These are phyloP conservation scores for Acanthochromis polyacanthus DNA, from an alignment of 2,113 vertebrate species.

Conservation along the genomic window DNA sequence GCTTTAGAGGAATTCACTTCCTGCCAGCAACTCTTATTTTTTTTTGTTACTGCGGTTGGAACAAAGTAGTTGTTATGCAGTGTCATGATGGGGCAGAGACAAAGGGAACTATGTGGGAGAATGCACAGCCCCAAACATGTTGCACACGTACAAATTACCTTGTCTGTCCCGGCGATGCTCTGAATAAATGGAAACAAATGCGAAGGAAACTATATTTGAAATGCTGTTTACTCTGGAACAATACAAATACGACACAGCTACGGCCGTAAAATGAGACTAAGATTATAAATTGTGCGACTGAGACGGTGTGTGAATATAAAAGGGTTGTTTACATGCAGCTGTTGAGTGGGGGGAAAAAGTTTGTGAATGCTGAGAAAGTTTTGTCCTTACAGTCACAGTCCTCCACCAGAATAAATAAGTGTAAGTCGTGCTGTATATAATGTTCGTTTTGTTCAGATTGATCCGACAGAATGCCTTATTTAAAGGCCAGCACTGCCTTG, in stretches of 20 bases:
- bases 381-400: constrained; percentile 14
- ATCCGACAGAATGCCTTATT: constrained; percentile 21
- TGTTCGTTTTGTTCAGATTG: constrained; percentile 8
- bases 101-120: constrained; percentile 57
- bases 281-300: neutral
- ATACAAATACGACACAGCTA: too few species aligned
- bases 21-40: constrained; percentile 35
- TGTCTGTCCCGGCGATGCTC: constrained; percentile 14
- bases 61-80: constrained; percentile 60
- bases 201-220: constrained; percentile 28
- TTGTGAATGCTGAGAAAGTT: neutral
- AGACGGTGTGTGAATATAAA: constrained; percentile 13
- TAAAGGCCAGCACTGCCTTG: constrained; percentile 56
- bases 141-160: constrained; percentile 19
- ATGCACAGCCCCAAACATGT: constrained; percentile 41
- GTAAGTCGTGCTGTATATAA: constrained; percentile 27
- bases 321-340: neutral
- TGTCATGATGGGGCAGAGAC: constrained; percentile 56
- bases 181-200: constrained; percentile 22
- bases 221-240: constrained; percentile 14
- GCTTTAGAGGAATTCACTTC: constrained; percentile 73
- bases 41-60: constrained; percentile 58
- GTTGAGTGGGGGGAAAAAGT: too few species aligned
- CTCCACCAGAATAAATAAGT: neutral
- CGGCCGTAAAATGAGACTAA: neutral